These are phyloP conservation scores for Galendromus occidentalis DNA, from an alignment of 1,140 invertebrate genomes.

Conservation along the genomic window DNA sequence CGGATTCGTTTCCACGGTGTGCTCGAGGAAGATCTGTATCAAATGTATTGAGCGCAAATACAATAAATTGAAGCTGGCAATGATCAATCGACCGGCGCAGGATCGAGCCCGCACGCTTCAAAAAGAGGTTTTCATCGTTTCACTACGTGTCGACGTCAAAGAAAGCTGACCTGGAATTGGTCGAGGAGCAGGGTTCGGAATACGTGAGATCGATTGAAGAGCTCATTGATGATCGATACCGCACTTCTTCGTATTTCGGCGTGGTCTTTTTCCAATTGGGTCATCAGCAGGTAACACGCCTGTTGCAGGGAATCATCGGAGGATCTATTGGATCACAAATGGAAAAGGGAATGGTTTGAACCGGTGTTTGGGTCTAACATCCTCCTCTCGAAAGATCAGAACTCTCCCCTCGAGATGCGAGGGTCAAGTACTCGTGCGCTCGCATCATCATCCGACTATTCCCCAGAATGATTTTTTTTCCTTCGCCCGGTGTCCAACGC, in stretches of 20 bases:
- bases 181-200: constrained; percentile 34
- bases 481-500: too few species aligned
- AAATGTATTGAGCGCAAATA: too few species aligned
- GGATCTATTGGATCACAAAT: constrained; percentile 22
- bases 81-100: too few species aligned
- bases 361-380: constrained; percentile 12
- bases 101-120: too few species aligned
- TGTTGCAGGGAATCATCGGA: constrained; percentile 32
- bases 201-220: constrained; percentile 35
- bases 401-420: constrained; percentile 12
- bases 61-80: too few species aligned
- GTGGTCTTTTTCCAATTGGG: constrained; percentile 34
- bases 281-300: constrained; percentile 29
- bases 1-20: constrained; percentile 29
- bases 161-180: constrained; percentile 27
- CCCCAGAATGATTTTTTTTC: too few species aligned
- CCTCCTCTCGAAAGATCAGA: too few species aligned
- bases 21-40: constrained; percentile 28
- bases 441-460: too few species aligned
- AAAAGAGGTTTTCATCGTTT: too few species aligned
- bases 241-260: constrained; percentile 36
- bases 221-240: constrained; percentile 33
- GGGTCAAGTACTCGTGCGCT: too few species aligned
- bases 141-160: too few species aligned
- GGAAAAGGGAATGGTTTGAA: constrained; percentile 11